phyloP scores from a whole-genome alignment of 2,113 vertebrate species.

The Rhinoderma darwinii region DNA sequence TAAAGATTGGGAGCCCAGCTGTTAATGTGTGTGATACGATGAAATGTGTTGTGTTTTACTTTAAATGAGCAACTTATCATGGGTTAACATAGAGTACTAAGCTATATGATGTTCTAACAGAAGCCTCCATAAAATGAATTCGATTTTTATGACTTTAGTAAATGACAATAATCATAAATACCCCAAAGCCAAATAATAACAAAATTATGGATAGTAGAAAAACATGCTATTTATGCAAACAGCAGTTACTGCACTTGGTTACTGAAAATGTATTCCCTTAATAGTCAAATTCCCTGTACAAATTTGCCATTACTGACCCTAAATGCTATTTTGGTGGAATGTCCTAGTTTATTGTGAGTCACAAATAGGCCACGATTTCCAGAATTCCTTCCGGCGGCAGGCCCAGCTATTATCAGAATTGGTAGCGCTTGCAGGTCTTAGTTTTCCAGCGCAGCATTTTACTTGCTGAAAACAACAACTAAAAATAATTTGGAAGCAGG shows the following conservation, averaged over 20 bases:
- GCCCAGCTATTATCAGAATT: slow-evolving; percentile 45
- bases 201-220: slow-evolving; percentile 28
- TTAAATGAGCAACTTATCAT: slow-evolving; percentile 3
- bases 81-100: slow-evolving; percentile 4
- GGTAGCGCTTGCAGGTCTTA: slow-evolving; percentile 36
- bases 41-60: background rate
- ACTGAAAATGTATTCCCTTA: slow-evolving; percentile 42
- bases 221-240: slow-evolving; percentile 36
- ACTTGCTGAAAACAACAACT: slow-evolving; percentile 52
- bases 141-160: slow-evolving; percentile 50
- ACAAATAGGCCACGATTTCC: slow-evolving; percentile 32
- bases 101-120: slow-evolving; percentile 14
- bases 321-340: slow-evolving; percentile 51
- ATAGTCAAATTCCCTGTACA: slow-evolving; percentile 41
- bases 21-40: background rate
- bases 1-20: background rate
- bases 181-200: slow-evolving; percentile 43
- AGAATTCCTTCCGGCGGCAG: slow-evolving; percentile 12
- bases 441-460: slow-evolving; percentile 33
- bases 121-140: slow-evolving; percentile 46
- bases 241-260: slow-evolving; percentile 50
- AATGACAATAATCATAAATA: slow-evolving; percentile 48
- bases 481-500: slow-evolving; percentile 66
- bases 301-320: slow-evolving; percentile 41
- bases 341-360: slow-evolving; percentile 50